Conservation (phyloP, 2,888 invertebrate species). For the Heliconius aoede region DNA sequence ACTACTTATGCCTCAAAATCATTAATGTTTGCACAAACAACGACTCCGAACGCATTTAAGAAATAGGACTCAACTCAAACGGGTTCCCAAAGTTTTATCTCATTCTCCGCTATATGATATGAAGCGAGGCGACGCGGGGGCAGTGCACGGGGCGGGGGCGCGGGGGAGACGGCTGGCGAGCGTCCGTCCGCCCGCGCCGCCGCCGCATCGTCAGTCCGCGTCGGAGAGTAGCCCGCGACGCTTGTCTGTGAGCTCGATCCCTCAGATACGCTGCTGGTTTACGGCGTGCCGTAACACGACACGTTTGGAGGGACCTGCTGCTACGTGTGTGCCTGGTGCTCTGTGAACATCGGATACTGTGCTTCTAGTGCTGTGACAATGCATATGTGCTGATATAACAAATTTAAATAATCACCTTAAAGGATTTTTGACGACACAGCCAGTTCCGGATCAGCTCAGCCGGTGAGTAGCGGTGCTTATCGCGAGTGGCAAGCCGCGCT, state of each 20-base stretch:
- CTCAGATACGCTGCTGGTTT: slow-evolving; percentile 84
- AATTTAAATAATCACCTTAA: slow-evolving; percentile 59
- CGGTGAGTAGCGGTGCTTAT: slow-evolving; percentile 83
- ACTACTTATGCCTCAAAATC: slow-evolving; percentile 15
- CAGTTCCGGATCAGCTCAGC: slow-evolving; percentile 82
- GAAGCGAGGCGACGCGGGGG: slow-evolving; percentile 58
- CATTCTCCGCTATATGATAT: slow-evolving; percentile 67
- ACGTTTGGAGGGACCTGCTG: slow-evolving; percentile 83
- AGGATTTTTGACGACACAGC: slow-evolving; percentile 79
- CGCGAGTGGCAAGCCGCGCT: slow-evolving; percentile 77
- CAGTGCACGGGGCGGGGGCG: slow-evolving; percentile 38
- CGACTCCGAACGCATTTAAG: slow-evolving; percentile 58
- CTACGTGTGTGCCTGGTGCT: slow-evolving; percentile 79
- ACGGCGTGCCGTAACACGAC: slow-evolving; percentile 83
- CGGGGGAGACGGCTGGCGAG: slow-evolving; percentile 59
- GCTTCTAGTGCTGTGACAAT: slow-evolving; percentile 79
- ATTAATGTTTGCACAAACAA: slow-evolving; percentile 44
- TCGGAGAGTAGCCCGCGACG: slow-evolving; percentile 79
- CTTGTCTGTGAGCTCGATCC: slow-evolving; percentile 78
- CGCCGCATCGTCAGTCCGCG: slow-evolving; percentile 81
- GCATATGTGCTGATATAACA: slow-evolving; percentile 75
- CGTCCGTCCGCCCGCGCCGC: slow-evolving; percentile 80
- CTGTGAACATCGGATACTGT: slow-evolving; percentile 79
- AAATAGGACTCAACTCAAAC: slow-evolving; percentile 73
- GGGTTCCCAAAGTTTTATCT: slow-evolving; percentile 78